These are phyloP conservation scores for Neodiprion virginianus DNA, from an alignment of 1,140 invertebrate species.

Conservation along the genomic window DNA sequence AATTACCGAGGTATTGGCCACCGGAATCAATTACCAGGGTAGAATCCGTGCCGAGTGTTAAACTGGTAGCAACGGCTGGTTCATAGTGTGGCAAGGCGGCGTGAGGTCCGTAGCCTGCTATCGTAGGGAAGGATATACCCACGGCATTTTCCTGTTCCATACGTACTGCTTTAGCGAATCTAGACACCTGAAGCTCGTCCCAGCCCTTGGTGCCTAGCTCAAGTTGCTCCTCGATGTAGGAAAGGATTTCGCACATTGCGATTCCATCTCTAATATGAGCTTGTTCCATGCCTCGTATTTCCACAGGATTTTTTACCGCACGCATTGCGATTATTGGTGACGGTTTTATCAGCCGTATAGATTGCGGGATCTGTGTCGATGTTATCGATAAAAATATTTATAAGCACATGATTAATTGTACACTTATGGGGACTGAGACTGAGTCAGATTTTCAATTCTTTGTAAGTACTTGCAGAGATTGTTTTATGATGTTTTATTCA, in stretches of 20 bases:
- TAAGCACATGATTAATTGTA: no score
- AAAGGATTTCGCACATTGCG: conserved; percentile 89
- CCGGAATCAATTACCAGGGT: conserved; percentile 76
- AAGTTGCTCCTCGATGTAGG: conserved; percentile 79
- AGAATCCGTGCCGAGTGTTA: conserved; percentile 72
- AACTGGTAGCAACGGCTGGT: conserved; percentile 76
- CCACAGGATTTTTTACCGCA: conserved; percentile 83
- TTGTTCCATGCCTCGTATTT: conserved; percentile 86
- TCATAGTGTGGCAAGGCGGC: conserved; percentile 92
- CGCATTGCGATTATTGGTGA: conserved; percentile 85
- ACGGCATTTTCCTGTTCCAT: conserved; percentile 72
- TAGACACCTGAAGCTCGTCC: conserved; percentile 74
- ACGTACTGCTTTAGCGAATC: conserved; percentile 70
- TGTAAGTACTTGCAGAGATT: no score
- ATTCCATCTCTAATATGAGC: conserved; percentile 87
- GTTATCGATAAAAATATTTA: no score
- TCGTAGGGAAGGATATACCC: conserved; percentile 85
- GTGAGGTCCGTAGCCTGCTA: conserved; percentile 88
- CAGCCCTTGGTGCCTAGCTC: conserved; percentile 60
- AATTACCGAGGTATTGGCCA: conserved; percentile 73
- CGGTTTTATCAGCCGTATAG: conserved; percentile 66
- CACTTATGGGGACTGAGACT: no score
- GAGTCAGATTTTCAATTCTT: no score
- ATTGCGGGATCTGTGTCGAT: conserved; percentile 51
- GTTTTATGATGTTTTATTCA: no score